Base-by-base conservation (phyloP, 1,140 invertebrate genomes). In the Zaprionus kolodkinae region DNA sequence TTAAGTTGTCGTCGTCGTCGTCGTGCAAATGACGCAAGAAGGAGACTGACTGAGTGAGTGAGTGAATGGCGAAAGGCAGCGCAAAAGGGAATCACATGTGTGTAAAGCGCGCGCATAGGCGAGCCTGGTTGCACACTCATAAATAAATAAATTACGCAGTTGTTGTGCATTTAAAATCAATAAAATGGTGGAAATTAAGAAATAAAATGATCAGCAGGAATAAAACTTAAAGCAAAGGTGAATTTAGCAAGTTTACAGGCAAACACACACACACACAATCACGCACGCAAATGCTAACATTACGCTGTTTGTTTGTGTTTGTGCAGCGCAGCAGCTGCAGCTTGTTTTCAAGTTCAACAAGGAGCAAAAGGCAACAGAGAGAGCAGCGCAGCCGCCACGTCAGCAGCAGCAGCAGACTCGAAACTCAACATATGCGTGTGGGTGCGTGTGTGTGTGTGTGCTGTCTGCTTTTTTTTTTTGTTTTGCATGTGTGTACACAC, bases 261-360 rank as follows among this genome's bases (percentile, higher is more conserved):
- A 66, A 43, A n/a, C n/a, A n/a, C 21, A 48, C 33, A 68, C 13
- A 45, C 15, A 72, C 27, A 54, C 10, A 48, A 3, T n/a, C 6
- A 57, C 3, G 7, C 9, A 35, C 33, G 2, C 33, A 35, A 35
- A 35, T 40, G 25, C 11, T 12, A 5, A 12, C 45, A 10, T 11
- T 17, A 21, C 45, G 21, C 1, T 21, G 21, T 13, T 12, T 35
- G 35, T 30, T 25, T 50, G 33, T 68, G 21, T 38, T 33, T 52
- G n/a, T 21, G 62, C 21, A n/a, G 17, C 33, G 50, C 66, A 50
- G 66, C 52, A 50, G 66, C 52, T 48, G 64, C 10, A 64, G 72
- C 60, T 54, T 64, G 72, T 54, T 71, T 75, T 75, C 69, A 72
- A 72, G 63, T 76, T 72, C 70, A 76, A n/a, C 56, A 66, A 76